A percentile compares a stretch with the other conserved stretches of the same genome.
phyloP scores from a whole-genome alignment of 2,797 vertebrate genomes.

The Strix occidentalis region DNA sequence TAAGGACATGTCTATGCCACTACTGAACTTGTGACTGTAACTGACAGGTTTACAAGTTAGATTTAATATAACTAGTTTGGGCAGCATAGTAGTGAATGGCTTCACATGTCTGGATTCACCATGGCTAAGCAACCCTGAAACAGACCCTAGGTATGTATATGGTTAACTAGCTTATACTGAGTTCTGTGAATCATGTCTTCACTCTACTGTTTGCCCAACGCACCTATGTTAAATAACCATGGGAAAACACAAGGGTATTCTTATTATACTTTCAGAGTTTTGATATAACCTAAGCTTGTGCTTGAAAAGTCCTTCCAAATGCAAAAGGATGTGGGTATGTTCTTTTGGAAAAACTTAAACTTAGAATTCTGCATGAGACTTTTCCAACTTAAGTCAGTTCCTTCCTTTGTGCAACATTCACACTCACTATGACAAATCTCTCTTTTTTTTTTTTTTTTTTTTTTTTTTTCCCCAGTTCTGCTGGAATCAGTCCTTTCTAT shows the following conservation, averaged over 20 bases:
- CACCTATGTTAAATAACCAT: not conserved
- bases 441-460: not conserved
- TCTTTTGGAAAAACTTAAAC: not conserved
- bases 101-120: not conserved
- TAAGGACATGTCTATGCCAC: not conserved
- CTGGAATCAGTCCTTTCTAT: not conserved
- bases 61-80: not conserved
- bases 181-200: not conserved
- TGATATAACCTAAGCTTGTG: not conserved
- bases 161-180: not conserved
- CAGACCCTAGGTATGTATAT: not conserved
- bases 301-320: not conserved
- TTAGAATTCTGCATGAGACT: not conserved
- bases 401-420: not conserved
- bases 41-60: too few species aligned
- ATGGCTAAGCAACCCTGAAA: not conserved
- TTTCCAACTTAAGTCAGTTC: not conserved
- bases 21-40: not conserved
- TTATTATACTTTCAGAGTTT: not conserved
- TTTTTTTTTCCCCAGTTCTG: not conserved
- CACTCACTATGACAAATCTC: not conserved
- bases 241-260: not conserved
- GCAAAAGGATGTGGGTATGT: accelerated
- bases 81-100: not conserved
- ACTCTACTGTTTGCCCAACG: not conserved